Evolutionary conservation across 2,797 vertebrate genomes (phyloP).

Genomic region (Erithacus rubecula): DNA sequence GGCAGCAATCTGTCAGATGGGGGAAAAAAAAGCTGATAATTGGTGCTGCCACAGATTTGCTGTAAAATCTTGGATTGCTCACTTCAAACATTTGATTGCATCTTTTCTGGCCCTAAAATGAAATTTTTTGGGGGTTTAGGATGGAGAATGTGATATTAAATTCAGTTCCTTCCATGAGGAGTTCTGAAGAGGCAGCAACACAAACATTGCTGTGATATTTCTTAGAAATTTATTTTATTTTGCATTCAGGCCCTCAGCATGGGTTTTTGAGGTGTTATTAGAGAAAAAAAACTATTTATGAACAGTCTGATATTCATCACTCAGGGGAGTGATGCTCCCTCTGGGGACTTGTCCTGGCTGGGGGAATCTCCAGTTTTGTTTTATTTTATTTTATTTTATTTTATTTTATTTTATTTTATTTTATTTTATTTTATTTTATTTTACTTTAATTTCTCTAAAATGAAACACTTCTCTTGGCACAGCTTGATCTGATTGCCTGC

Average conservation of each 20-base stretch:
- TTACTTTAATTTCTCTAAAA: neutral
- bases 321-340: neutral
- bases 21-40: no score
- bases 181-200: neutral
- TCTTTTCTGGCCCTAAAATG: neutral
- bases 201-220: neutral
- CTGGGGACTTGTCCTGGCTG: neutral
- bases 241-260: neutral
- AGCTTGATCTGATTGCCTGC: neutral
- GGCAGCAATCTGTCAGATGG: neutral
- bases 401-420: neutral
- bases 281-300: neutral
- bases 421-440: neutral
- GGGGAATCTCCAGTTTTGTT: neutral
- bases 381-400: neutral
- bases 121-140: neutral
- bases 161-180: accelerated
- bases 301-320: neutral
- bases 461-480: neutral
- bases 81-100: neutral
- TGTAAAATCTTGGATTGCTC: neutral
- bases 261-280: neutral
- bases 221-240: neutral
- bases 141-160: neutral
- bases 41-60: neutral